Percentiles rank a stretch among this genome's conserved stretches.
phyloP scores from a whole-genome alignment of 53 echinoderm and acorn worm species.

The Henricia sp. region DNA sequence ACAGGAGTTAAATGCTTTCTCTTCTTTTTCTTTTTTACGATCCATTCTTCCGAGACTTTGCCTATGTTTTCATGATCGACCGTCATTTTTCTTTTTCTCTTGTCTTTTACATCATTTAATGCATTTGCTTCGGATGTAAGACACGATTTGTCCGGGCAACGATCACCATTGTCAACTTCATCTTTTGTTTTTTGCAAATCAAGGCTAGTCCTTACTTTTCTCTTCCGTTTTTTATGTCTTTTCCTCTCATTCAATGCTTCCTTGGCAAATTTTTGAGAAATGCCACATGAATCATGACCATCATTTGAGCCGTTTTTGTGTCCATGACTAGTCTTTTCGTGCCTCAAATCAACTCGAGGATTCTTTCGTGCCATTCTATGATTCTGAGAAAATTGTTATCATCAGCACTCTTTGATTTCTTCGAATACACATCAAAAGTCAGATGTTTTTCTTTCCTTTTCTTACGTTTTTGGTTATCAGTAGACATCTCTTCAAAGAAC shows the following conservation, averaged over 20 bases:
- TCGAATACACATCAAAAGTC: no score
- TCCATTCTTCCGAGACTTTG: not conserved
- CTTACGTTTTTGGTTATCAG: not conserved
- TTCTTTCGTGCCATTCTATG: no score
- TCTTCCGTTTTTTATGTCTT: not conserved
- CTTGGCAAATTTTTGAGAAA: not conserved
- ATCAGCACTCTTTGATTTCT: no score
- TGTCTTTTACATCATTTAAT: no score
- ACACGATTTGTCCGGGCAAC: no score
- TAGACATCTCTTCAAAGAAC: not conserved
- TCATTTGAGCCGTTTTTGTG: not conserved
- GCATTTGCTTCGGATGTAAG: no score
- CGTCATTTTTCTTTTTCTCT: not conserved
- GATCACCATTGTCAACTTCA: no score
- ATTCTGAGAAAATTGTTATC: no score
- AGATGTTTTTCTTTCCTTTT: not conserved
- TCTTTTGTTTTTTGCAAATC: not conserved
- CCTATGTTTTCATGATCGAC: not conserved
- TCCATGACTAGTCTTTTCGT: not conserved
- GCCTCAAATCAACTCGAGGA: no score
- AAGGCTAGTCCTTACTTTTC: not conserved
- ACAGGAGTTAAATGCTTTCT: not conserved
- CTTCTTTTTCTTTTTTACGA: not conserved
- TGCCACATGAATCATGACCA: not conserved
- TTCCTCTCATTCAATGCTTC: not conserved